Evolutionary conservation across 2,888 invertebrate species (phyloP), one percentile per base, ranked within the genome.

Genomic region (Ferdinandea cuprea): DNA sequence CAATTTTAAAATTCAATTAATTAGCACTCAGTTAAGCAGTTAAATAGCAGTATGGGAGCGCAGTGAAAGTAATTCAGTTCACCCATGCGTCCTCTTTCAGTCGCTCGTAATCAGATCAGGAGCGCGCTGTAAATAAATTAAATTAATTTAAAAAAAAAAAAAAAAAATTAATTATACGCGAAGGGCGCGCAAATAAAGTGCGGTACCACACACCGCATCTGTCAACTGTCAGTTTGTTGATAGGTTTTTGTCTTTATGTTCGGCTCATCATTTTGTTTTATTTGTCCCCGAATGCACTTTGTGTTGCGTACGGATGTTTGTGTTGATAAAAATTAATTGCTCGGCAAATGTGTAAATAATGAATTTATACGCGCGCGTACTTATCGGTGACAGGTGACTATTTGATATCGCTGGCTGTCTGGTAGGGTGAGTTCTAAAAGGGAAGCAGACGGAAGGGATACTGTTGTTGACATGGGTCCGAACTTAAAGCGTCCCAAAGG

Each of bases 1-100:
- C 71, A 76, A 72, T 81, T 81, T 76, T 66, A 76, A 81, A 81
- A 81, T 81, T 72, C 35, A 81, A 76, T 81, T 77, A 81, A 81
- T 66, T 81, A 77, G 65, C 73, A 61, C 54, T 48, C 30, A 8
- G 73, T 73, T 50, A 40, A 52, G 50, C 42, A 61, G 73, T 61
- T 11, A 66, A 66, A 63, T 35, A 25, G 35, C n/a, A n/a, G n/a
- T n/a, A n/a, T n/a, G 11, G 30, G 25, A 48, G 30, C 17, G 19
- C 44, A 63, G 56, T 28, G 56, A 65, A 52, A 74, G 74, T 58
- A 37, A 61, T 46, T 69, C 30, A 35, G 9, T 21, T n/a, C 44
- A 15, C 19, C 19, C 17, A 8, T 44, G 44, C 17, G 30, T 37
- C 28, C 28, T 19, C n/a, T n/a, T n/a, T n/a, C n/a, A n/a, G 44